A percentile compares a stretch with the other conserved stretches of the same genome.
Conservation (phyloP, 2,113 vertebrate genomes). For the Lutjanus erythropterus region DNA sequence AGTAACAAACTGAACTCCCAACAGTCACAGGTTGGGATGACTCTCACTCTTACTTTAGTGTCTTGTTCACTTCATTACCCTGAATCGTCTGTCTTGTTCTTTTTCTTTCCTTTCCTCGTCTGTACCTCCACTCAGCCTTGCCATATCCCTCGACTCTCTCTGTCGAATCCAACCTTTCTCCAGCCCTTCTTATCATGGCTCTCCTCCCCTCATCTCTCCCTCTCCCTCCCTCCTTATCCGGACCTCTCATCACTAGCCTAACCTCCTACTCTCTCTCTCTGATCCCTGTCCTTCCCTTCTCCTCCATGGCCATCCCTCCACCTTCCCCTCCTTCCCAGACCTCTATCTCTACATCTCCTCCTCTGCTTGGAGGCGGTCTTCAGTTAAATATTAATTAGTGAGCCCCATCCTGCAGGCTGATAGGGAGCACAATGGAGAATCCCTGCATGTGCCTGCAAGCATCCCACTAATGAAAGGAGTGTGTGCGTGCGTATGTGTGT, state of each 20-base stretch:
- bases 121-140: neutral
- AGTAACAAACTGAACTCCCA: constrained; percentile 9
- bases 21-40: constrained; percentile 1
- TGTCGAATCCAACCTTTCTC: constrained; percentile 49
- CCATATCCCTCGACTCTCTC: constrained; percentile 16
- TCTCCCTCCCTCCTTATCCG: constrained; percentile 46
- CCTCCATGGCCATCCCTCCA: constrained; percentile 43
- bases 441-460: constrained; percentile 76
- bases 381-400: constrained; percentile 85
- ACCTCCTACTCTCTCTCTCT: constrained; percentile 43
- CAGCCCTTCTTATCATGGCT: constrained; percentile 39
- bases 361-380: constrained; percentile 70
- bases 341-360: constrained; percentile 67
- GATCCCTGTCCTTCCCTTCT: constrained; percentile 42
- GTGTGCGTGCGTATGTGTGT: constrained; percentile 39
- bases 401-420: constrained; percentile 75
- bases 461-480: constrained; percentile 71
- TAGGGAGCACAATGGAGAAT: constrained; percentile 80
- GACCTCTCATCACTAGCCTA: constrained; percentile 56
- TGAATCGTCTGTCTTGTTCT: constrained; percentile 1
- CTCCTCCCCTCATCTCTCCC: constrained; percentile 50
- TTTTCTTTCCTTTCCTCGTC: neutral
- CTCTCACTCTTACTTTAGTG: constrained; percentile 20
- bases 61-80: constrained; percentile 45
- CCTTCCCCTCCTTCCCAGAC: constrained; percentile 37